These are phyloP conservation scores for Sminthopsis crassicaudata DNA, from an alignment of 2,113 vertebrate species.

Conservation along the genomic window DNA sequence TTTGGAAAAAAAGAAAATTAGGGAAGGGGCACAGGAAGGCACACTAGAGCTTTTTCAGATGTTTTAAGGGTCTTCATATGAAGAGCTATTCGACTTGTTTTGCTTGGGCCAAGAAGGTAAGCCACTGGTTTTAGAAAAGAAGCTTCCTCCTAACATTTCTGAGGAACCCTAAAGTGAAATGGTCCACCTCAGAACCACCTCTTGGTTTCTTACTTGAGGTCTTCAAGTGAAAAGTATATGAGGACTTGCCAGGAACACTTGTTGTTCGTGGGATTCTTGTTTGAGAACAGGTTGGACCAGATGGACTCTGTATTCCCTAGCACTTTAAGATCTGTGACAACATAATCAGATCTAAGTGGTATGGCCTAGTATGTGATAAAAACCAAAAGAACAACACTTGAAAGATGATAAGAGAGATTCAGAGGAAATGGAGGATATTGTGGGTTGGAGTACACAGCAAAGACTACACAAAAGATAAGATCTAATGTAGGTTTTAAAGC, in stretches of 20 bases:
- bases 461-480: not conserved
- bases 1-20: not conserved
- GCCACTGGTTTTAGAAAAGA: not conserved
- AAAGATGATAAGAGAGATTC: not conserved
- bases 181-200: not conserved
- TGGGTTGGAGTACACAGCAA: not conserved
- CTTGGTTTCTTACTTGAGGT: not conserved
- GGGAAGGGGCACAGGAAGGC: not conserved
- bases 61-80: not conserved
- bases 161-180: not conserved
- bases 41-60: not conserved
- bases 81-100: not conserved
- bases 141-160: not conserved
- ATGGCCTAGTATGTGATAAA: not conserved
- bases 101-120: not conserved
- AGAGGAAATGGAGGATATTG: not conserved
- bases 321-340: not conserved
- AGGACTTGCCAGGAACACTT: not conserved
- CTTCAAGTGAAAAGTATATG: not conserved
- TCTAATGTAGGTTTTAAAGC: not conserved
- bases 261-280: not conserved
- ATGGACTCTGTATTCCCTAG: not conserved
- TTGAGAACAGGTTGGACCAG: not conserved
- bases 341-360: not conserved
- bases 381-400: not conserved